These are phyloP conservation scores for Eilema griseolum DNA, from an alignment of 2,888 invertebrate species.

Conservation along the genomic window DNA sequence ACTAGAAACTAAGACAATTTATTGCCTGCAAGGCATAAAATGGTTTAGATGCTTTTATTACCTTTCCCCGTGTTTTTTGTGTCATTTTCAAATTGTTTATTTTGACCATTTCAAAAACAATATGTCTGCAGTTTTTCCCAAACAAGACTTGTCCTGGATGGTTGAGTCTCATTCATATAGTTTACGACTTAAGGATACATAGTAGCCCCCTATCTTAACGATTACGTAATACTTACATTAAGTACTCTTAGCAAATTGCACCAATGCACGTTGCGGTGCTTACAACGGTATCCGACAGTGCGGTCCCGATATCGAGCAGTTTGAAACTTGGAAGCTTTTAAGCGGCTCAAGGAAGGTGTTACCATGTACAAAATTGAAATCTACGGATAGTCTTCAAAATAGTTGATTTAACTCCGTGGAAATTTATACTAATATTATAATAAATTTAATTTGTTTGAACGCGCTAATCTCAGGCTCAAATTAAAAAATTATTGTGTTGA, in stretches of 20 bases:
- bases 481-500: no score
- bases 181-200: neutral
- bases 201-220: neutral
- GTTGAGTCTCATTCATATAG: neutral
- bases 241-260: constrained; percentile 27
- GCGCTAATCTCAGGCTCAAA: no score
- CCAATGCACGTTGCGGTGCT: constrained; percentile 40
- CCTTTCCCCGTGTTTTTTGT: no score
- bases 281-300: constrained; percentile 28
- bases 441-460: no score
- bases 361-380: constrained; percentile 11
- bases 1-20: no score
- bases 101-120: no score
- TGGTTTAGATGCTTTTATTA: no score
- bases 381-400: neutral
- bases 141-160: neutral
- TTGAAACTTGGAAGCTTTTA: constrained; percentile 46
- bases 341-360: constrained; percentile 41
- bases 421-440: neutral
- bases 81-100: no score
- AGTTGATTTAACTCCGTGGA: neutral
- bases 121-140: no score
- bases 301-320: constrained; percentile 38
- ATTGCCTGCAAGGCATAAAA: no score
- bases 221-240: neutral